phyloP scores from a whole-genome alignment of 2,888 invertebrate genomes.

The Cylloceria caligata region DNA sequence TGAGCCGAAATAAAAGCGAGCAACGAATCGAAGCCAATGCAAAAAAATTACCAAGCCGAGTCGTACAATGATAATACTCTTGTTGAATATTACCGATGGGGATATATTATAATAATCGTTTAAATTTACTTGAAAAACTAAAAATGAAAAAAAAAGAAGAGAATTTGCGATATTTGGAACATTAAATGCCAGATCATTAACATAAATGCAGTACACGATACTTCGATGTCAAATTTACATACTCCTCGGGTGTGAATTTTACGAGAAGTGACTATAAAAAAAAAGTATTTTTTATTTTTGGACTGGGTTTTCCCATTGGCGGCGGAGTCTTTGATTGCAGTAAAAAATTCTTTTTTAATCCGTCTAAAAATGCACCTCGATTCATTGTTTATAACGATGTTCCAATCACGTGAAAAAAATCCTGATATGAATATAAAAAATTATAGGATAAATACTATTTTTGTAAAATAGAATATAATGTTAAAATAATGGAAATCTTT shows the following conservation, averaged over 20 bases:
- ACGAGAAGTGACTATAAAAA: not conserved
- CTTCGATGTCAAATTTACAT: not conserved
- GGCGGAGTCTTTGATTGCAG: too few species aligned
- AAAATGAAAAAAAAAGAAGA: not conserved
- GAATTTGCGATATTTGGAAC: not conserved
- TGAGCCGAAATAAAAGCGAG: slow-evolving; percentile 63
- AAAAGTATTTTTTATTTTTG: not conserved
- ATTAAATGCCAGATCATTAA: slow-evolving; percentile 10
- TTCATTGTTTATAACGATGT: too few species aligned
- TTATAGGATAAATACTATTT: too few species aligned
- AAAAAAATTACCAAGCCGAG: slow-evolving; percentile 24
- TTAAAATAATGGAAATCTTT: too few species aligned
- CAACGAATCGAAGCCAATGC: slow-evolving; percentile 44
- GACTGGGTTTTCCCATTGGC: too few species aligned
- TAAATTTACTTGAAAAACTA: slow-evolving; percentile 8
- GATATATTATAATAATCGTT: slow-evolving; percentile 3
- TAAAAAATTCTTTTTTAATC: too few species aligned
- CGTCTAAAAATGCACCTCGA: too few species aligned
- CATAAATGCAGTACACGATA: not conserved
- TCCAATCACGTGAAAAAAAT: too few species aligned
- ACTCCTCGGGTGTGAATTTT: not conserved
- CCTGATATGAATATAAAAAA: too few species aligned
- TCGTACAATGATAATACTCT: slow-evolving; percentile 38
- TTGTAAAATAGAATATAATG: too few species aligned
- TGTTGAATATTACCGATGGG: slow-evolving; percentile 31